Evolutionary conservation across 2,113 vertebrate genomes (phyloP).

Genomic region (Eurystomus gularis): DNA sequence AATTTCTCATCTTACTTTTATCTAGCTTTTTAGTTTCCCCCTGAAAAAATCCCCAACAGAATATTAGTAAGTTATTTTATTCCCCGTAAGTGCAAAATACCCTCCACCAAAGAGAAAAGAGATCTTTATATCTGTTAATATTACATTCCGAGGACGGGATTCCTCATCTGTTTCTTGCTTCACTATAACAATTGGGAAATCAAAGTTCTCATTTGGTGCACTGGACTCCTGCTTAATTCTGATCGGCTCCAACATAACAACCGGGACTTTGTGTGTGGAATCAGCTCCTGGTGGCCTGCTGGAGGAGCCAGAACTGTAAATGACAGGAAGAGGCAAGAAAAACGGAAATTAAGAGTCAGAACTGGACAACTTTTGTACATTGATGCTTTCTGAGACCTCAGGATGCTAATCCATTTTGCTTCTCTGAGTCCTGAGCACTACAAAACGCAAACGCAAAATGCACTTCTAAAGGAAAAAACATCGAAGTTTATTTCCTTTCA

Average conservation of each 20-base stretch:
- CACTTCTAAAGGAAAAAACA: neutral
- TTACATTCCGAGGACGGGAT: constrained; percentile 76
- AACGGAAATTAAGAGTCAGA: neutral
- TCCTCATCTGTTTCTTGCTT: constrained; percentile 79
- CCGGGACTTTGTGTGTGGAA: constrained; percentile 78
- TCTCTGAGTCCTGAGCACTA: neutral
- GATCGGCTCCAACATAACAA: constrained; percentile 81
- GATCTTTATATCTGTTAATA: neutral
- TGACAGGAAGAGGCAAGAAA: neutral
- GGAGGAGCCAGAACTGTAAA: constrained; percentile 78
- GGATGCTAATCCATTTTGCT: neutral
- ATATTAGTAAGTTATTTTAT: neutral
- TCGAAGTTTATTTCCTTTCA: neutral
- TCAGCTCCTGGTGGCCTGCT: constrained; percentile 80
- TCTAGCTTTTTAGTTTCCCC: neutral
- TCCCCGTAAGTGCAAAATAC: neutral
- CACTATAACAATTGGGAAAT: constrained; percentile 81
- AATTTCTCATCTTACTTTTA: neutral
- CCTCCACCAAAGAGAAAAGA: neutral
- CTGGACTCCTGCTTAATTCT: constrained; percentile 79
- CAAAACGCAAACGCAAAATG: too few species aligned
- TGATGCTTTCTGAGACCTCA: neutral
- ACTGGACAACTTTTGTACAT: neutral
- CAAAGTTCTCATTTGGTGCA: constrained; percentile 72
- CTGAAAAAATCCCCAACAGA: neutral